phyloP scores from a whole-genome alignment of 2,113 vertebrate species.

The Cyphomyrus plagiostoma region DNA sequence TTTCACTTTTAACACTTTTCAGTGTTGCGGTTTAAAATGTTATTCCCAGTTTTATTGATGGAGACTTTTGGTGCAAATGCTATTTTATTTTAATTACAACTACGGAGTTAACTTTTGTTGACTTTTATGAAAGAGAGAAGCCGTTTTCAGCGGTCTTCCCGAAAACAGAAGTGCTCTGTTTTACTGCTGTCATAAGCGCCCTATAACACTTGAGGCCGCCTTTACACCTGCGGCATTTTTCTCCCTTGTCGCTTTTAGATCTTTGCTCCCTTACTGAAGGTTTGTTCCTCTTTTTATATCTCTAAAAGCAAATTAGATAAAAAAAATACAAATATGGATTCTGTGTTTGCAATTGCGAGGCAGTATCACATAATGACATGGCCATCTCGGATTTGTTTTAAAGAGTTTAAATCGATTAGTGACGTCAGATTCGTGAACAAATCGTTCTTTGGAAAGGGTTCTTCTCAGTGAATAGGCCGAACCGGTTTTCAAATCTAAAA shows the following conservation, averaged over 20 bases:
- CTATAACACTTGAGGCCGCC: not conserved
- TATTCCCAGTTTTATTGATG: not conserved
- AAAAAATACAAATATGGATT: not conserved
- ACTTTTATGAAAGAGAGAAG: not conserved
- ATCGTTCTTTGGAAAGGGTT: not conserved
- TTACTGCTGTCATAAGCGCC: not conserved
- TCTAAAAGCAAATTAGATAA: not conserved
- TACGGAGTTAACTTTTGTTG: not conserved
- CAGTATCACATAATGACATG: not conserved
- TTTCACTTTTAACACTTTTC: not conserved
- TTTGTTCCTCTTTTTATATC: conserved; percentile 10
- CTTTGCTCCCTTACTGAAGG: not conserved
- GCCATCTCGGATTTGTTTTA: not conserved
- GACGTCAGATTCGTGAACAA: not conserved
- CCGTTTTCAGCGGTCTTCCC: not conserved
- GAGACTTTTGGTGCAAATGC: not conserved
- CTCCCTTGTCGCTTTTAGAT: not conserved
- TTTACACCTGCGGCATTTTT: not conserved
- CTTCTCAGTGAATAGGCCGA: not conserved
- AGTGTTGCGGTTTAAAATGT: not conserved
- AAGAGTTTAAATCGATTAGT: not conserved
- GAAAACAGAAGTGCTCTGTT: not conserved
- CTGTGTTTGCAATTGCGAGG: not conserved
- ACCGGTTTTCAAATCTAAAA: not conserved
- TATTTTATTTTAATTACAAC: not conserved